phyloP scores from a whole-genome alignment of 2,888 invertebrate genomes.

The Cremastinae sp. region DNA sequence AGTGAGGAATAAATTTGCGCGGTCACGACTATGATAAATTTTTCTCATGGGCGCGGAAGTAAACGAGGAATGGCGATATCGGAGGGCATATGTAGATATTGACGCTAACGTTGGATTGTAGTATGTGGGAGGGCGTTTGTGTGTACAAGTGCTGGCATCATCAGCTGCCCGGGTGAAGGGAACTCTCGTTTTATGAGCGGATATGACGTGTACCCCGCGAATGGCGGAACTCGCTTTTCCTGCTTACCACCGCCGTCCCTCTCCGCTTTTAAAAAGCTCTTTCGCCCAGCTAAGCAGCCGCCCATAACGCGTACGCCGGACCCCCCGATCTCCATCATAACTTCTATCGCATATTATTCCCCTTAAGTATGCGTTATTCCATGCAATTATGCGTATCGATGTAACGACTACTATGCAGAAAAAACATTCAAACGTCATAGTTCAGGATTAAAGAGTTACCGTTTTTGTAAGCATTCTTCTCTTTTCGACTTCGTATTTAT shows the following conservation, averaged over 20 bases:
- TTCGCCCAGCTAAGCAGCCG: slow-evolving; percentile 71
- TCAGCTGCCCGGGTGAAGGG: slow-evolving; percentile 51
- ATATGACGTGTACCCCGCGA: slow-evolving; percentile 70
- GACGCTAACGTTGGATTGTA: not conserved
- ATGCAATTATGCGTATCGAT: too few relatives aligned
- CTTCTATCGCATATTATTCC: not conserved
- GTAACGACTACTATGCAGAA: too few relatives aligned
- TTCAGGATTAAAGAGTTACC: too few relatives aligned
- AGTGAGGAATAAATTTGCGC: too few relatives aligned
- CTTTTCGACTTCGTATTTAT: too few relatives aligned
- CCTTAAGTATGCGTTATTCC: not conserved
- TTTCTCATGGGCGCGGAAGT: too few relatives aligned
- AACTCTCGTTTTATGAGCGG: slow-evolving; percentile 71
- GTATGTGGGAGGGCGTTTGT: not conserved
- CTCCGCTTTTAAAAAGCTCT: slow-evolving; percentile 74
- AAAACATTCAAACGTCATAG: too few relatives aligned
- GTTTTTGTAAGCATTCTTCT: too few relatives aligned
- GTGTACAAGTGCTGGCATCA: slow-evolving; percentile 30
- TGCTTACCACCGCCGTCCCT: slow-evolving; percentile 72
- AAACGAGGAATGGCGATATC: slow-evolving; percentile 41
- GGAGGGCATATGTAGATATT: slow-evolving; percentile 1
- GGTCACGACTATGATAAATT: too few relatives aligned
- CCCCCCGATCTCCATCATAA: too few relatives aligned
- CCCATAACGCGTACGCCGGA: slow-evolving; percentile 68
- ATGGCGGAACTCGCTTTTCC: slow-evolving; percentile 77